Evolutionary conservation across 2,797 vertebrate species (phyloP).

Genomic region (Phoeniculus purpureus): DNA sequence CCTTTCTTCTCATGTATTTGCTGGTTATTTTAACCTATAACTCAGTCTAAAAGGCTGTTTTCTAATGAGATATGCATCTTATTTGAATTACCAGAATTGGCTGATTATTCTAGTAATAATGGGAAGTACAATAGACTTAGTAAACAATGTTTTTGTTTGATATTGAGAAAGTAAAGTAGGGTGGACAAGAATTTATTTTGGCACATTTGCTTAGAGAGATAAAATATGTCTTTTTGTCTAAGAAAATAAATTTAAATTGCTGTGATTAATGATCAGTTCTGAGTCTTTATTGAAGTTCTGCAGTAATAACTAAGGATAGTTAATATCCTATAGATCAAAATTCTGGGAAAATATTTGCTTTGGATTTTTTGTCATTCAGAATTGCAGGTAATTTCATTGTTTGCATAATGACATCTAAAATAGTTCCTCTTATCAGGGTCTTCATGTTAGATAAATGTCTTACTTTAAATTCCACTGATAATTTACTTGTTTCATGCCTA

Average conservation of each 20-base stretch:
- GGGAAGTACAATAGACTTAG: not conserved
- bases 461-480: not conserved
- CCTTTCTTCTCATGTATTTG: not conserved
- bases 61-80: constrained; percentile 53
- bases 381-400: constrained; percentile 11
- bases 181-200: constrained; percentile 34
- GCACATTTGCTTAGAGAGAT: constrained; percentile 1
- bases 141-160: constrained; percentile 34
- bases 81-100: constrained; percentile 12
- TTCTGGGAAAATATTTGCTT: constrained; percentile 22
- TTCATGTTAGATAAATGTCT: not conserved
- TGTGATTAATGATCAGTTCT: constrained; percentile 10
- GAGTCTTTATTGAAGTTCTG: not conserved
- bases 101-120: constrained; percentile 14
- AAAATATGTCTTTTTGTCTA: not conserved
- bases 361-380: not conserved
- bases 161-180: constrained; percentile 1
- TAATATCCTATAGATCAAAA: not conserved
- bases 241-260: constrained; percentile 41
- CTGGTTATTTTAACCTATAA: constrained; percentile 13
- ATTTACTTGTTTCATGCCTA: not conserved
- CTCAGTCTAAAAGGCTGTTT: not conserved
- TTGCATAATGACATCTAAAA: not conserved
- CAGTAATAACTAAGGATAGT: not conserved
- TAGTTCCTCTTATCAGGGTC: not conserved